Percentiles rank a stretch among this genome's conserved stretches.
phyloP scores from a whole-genome alignment of 2,888 invertebrate species.

The Azorinus chamasolen region DNA sequence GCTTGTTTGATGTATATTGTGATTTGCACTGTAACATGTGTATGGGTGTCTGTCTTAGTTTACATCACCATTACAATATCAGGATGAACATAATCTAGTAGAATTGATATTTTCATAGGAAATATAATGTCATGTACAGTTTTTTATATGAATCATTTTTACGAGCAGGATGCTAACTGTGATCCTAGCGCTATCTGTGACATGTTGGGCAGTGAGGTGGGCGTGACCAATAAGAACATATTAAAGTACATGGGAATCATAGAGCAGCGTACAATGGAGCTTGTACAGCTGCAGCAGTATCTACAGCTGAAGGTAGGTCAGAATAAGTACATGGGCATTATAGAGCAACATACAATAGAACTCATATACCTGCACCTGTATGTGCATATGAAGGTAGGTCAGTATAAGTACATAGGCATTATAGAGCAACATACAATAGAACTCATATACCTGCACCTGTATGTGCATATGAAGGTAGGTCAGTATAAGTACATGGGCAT shows the following conservation, averaged over 20 bases:
- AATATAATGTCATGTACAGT: too few species aligned
- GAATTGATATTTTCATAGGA: too few species aligned
- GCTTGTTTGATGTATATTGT: too few species aligned
- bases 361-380: conserved; percentile 87
- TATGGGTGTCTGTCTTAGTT: too few species aligned
- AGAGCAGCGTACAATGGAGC: conserved; percentile 91
- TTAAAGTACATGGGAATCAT: conserved; percentile 93
- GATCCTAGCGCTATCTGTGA: conserved; percentile 87
- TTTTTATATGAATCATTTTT: too few species aligned
- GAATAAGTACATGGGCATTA: conserved; percentile 92
- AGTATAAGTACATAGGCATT: conserved; percentile 93
- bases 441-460: conserved; percentile 87
- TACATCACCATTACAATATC: too few species aligned
- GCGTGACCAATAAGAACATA: conserved; percentile 92
- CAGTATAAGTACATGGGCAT: too few species aligned
- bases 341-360: conserved; percentile 91
- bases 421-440: conserved; percentile 91
- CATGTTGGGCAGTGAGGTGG: conserved; percentile 87
- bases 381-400: conserved; percentile 77
- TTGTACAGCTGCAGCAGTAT: conserved; percentile 86
- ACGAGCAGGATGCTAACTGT: conserved; percentile 88
- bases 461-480: conserved; percentile 77
- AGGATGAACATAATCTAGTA: too few species aligned
- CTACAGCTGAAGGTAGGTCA: conserved; percentile 75
- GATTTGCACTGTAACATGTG: too few species aligned